Evolutionary conservation across 2,113 vertebrate species (phyloP).

Genomic region (Campylorhamphus procurvoides): DNA sequence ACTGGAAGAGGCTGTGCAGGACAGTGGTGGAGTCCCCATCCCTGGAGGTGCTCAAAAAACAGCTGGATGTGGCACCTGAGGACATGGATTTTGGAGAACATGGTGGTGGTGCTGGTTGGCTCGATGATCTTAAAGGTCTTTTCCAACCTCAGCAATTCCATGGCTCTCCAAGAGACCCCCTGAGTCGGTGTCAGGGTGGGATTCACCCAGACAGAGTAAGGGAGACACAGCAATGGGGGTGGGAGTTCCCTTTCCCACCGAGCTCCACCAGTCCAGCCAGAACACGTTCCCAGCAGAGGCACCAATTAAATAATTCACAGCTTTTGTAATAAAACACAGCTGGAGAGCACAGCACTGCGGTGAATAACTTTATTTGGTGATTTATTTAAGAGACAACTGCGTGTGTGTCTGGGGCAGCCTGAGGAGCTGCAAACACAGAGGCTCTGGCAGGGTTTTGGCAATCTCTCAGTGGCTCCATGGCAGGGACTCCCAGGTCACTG

Average conservation of each 20-base stretch:
- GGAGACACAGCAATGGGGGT: no score
- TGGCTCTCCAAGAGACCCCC: background rate
- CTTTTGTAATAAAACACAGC: background rate
- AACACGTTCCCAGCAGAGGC: background rate
- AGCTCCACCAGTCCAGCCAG: background rate
- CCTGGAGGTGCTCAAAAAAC: background rate
- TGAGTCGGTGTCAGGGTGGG: background rate
- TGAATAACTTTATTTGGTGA: background rate
- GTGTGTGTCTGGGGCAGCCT: background rate
- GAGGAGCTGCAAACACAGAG: background rate
- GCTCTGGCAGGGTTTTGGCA: accelerated
- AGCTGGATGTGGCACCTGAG: background rate
- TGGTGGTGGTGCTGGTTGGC: background rate
- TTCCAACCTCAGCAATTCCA: background rate
- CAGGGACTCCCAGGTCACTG: background rate
- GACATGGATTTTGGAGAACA: background rate
- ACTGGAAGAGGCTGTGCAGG: background rate
- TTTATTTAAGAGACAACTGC: background rate
- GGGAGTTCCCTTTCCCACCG: background rate
- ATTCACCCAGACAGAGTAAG: accelerated
- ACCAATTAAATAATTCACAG: background rate
- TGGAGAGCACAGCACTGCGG: background rate
- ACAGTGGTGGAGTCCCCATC: background rate
- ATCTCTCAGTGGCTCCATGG: background rate
- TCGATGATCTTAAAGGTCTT: background rate